phyloP scores from a whole-genome alignment of 2,888 invertebrate species.

The Meloe dianella region DNA sequence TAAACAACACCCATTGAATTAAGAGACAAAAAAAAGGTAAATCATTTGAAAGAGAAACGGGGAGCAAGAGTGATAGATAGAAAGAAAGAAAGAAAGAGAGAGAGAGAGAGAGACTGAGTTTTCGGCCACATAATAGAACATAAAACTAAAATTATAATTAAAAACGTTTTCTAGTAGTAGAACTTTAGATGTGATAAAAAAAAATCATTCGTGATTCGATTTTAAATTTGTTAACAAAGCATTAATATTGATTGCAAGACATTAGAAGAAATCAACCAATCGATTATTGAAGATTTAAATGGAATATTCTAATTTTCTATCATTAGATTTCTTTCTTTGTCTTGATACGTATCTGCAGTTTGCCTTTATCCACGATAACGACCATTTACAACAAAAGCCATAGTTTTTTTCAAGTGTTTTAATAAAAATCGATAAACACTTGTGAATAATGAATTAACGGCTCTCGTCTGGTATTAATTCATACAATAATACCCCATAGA shows the following conservation, averaged over 20 bases:
- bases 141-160: too few relatives aligned
- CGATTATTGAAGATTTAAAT: background rate
- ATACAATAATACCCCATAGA: background rate
- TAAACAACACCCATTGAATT: background rate
- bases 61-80: too few relatives aligned
- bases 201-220: background rate
- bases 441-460: slow-evolving; percentile 1
- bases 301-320: background rate
- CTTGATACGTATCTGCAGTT: background rate
- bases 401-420: background rate
- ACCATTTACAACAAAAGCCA: background rate
- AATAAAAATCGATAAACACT: slow-evolving; percentile 2
- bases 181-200: background rate
- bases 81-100: background rate
- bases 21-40: background rate
- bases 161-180: too few relatives aligned
- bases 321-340: background rate
- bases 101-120: background rate
- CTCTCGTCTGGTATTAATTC: background rate
- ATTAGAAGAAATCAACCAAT: background rate
- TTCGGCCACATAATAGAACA: too few relatives aligned
- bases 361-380: background rate
- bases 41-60: background rate
- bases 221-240: background rate
- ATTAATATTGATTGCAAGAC: background rate